phyloP scores from a whole-genome alignment of 2,797 vertebrate genomes.

The Aplochiton taeniatus region DNA sequence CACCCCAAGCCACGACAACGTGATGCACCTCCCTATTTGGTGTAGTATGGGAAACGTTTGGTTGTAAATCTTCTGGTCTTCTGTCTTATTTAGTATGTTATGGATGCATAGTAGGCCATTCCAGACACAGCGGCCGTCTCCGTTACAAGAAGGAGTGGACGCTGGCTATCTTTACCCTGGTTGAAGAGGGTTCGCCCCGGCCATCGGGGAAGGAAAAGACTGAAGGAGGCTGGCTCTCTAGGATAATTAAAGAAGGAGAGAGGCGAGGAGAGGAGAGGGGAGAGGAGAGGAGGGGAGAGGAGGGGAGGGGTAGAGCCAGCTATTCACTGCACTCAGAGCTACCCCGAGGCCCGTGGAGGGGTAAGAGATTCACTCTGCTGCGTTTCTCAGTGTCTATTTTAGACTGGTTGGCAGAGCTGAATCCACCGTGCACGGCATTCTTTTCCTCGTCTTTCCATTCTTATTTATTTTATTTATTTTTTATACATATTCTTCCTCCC shows the following conservation, averaged over 20 bases:
- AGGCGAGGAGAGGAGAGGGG: background rate
- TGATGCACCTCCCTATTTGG: slow-evolving; percentile 31
- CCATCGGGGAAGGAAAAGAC: slow-evolving; percentile 18
- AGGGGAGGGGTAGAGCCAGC: too few species aligned
- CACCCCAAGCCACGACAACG: slow-evolving; percentile 22
- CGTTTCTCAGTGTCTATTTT: too few species aligned
- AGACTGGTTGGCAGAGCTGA: too few species aligned
- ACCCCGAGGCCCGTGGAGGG: background rate
- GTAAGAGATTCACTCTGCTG: background rate
- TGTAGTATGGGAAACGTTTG: slow-evolving; percentile 19
- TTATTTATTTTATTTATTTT: background rate
- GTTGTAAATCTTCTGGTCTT: too few species aligned
- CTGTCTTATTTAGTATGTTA: too few species aligned
- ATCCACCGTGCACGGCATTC: background rate
- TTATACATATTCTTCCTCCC: background rate
- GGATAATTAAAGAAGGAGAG: background rate
- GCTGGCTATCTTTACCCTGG: slow-evolving; percentile 26
- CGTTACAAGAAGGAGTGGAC: too few species aligned
- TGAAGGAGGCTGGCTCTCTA: slow-evolving; percentile 16
- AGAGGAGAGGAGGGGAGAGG: background rate
- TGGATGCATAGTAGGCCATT: too few species aligned
- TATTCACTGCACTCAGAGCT: background rate
- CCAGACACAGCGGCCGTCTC: too few species aligned
- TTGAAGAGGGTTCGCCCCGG: slow-evolving; percentile 28
- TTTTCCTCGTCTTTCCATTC: background rate